Evolutionary conservation across 2,113 vertebrate species (phyloP).

Genomic region (Amia ocellicauda): DNA sequence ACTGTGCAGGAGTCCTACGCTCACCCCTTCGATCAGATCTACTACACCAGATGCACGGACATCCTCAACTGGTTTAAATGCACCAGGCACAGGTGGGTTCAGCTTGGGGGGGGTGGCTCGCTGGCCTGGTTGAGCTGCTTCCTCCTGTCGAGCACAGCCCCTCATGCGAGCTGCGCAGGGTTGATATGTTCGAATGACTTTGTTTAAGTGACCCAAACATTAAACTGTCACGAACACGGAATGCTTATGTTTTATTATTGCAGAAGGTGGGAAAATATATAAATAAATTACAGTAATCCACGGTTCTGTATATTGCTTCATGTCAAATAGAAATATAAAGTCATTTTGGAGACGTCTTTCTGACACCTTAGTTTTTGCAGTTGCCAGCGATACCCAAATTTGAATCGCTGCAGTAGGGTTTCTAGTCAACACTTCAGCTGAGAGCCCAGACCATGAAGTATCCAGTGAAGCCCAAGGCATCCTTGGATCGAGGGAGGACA

Average conservation of each 20-base stretch:
- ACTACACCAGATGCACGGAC: conserved; percentile 96
- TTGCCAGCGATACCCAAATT: conserved; percentile 37
- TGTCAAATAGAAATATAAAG: conserved; percentile 22
- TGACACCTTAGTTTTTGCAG: conserved; percentile 30
- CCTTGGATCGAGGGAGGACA: conserved; percentile 25
- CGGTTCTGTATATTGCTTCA: conserved; percentile 21
- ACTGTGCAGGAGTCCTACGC: conserved; percentile 96
- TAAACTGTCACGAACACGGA: no score
- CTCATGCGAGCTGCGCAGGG: no score
- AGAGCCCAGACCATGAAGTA: conserved; percentile 22
- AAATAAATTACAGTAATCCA: background rate
- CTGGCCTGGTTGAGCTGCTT: background rate
- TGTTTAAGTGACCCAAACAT: no score
- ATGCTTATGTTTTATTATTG: no score
- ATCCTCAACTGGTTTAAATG: conserved; percentile 99
- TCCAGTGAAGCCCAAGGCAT: conserved; percentile 30
- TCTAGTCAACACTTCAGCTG: conserved; percentile 32
- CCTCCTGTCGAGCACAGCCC: no score
- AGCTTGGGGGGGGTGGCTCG: no score
- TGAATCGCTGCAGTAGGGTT: conserved; percentile 50
- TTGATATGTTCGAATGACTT: no score
- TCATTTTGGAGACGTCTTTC: conserved; percentile 28
- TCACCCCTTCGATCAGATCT: conserved; percentile 97
- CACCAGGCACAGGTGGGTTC: conserved; percentile 86
- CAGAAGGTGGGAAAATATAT: background rate